These are phyloP conservation scores for Lepus americanus DNA, from an alignment of 2,113 vertebrate species.

Conservation along the genomic window DNA sequence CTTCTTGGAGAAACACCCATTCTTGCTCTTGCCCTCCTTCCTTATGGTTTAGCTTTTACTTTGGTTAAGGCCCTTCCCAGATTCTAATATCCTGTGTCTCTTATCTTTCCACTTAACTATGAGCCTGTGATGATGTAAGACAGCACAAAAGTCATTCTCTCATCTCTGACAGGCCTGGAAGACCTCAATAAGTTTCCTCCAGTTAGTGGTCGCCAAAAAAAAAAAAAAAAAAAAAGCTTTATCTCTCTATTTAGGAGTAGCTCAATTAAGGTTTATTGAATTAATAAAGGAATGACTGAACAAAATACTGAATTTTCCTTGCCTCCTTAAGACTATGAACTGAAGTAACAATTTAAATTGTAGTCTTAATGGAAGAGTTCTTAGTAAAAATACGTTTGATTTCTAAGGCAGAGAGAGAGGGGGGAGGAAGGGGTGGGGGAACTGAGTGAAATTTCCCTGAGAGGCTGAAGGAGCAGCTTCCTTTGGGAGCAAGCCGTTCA, in stretches of 20 bases:
- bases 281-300: background rate
- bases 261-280: background rate
- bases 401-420: background rate
- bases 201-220: background rate
- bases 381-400: background rate
- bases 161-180: background rate
- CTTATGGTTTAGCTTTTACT: background rate
- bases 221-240: background rate
- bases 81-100: background rate
- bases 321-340: background rate
- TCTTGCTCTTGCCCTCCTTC: background rate
- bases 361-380: background rate
- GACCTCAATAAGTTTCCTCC: background rate
- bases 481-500: background rate
- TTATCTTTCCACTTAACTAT: conserved; percentile 11
- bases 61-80: background rate
- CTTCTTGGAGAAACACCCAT: background rate
- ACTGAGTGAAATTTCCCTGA: background rate
- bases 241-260: background rate
- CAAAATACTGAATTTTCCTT: conserved; percentile 7
- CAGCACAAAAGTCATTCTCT: background rate
- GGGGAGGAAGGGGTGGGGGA: background rate
- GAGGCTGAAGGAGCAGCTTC: background rate
- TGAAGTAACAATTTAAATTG: background rate
- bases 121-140: background rate